These are phyloP conservation scores for Drosophila siamana DNA, from an alignment of 2,888 invertebrate genomes.

Conservation along the genomic window DNA sequence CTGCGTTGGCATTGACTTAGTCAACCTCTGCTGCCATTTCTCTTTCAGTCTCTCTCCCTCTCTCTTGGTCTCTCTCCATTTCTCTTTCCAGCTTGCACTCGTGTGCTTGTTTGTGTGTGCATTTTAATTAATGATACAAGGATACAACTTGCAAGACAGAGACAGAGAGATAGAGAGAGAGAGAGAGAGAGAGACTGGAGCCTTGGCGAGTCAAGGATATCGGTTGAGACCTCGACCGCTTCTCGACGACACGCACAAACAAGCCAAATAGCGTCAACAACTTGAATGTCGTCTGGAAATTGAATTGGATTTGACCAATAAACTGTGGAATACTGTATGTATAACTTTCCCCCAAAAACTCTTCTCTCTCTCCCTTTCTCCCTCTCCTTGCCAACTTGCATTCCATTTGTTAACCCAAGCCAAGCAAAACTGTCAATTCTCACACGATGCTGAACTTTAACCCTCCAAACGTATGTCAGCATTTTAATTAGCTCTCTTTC, in stretches of 20 bases:
- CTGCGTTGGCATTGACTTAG: constrained; percentile 26
- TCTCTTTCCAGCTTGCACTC: neutral
- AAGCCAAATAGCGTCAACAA: constrained; percentile 34
- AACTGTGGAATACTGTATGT: constrained; percentile 1
- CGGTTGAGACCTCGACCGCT: constrained; percentile 26
- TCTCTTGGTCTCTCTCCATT: neutral
- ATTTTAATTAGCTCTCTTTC: constrained; percentile 55
- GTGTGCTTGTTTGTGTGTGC: constrained; percentile 28
- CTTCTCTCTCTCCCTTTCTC: no score
- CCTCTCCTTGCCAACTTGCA: neutral
- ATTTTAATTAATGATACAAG: constrained; percentile 68
- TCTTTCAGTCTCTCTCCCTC: neutral
- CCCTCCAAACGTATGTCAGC: constrained; percentile 26
- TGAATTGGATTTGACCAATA: constrained; percentile 24
- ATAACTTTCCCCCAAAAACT: neutral
- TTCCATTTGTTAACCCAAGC: constrained; percentile 31
- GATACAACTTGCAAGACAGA: constrained; percentile 38
- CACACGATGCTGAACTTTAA: constrained; percentile 46
- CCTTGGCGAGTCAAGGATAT: constrained; percentile 56
- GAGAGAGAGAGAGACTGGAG: neutral
- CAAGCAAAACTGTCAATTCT: constrained; percentile 41
- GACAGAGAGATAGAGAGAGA: no score
- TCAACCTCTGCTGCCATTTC: neutral
- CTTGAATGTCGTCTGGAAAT: constrained; percentile 27
- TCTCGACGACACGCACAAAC: constrained; percentile 19